A percentile compares a stretch with the other conserved stretches of the same genome.
Evolutionary conservation across 2,113 vertebrate species (phyloP).

Genomic region (Circaetus gallicus): DNA sequence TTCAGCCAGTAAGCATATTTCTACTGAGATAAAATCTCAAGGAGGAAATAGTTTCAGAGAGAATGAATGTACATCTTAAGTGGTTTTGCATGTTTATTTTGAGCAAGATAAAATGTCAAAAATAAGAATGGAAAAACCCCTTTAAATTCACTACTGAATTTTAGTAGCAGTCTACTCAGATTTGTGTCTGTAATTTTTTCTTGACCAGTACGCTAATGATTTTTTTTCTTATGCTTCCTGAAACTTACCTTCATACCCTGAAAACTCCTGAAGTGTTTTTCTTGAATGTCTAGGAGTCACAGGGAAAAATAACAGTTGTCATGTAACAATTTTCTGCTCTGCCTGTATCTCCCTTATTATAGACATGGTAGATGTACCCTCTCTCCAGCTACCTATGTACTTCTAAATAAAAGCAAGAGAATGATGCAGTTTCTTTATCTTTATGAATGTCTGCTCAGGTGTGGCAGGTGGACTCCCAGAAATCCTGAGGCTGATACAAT

Average conservation of each 20-base stretch:
- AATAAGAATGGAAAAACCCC: accelerated
- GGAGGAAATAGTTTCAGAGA: conserved; percentile 28
- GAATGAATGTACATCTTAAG: not conserved
- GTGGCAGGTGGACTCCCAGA: not conserved
- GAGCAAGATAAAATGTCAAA: not conserved
- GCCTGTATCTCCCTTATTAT: not conserved
- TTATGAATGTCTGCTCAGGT: not conserved
- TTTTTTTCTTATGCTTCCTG: not conserved
- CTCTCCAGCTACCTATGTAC: not conserved
- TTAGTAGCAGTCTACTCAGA: not conserved
- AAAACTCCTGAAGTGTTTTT: not conserved
- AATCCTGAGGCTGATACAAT: not conserved
- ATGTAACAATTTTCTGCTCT: not conserved
- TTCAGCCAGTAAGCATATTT: not conserved
- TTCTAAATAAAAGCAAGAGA: not conserved
- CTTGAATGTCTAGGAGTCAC: not conserved
- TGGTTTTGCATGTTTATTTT: not conserved
- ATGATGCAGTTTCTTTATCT: not conserved
- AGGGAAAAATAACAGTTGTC: not conserved
- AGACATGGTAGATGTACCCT: not conserved
- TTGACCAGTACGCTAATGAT: not conserved
- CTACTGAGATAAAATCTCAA: conserved; percentile 44
- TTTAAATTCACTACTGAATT: not conserved
- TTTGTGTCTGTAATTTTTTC: not conserved
- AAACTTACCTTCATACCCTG: not conserved